phyloP scores from a whole-genome alignment of 2,113 vertebrate genomes.

The Steatornis caripensis region DNA sequence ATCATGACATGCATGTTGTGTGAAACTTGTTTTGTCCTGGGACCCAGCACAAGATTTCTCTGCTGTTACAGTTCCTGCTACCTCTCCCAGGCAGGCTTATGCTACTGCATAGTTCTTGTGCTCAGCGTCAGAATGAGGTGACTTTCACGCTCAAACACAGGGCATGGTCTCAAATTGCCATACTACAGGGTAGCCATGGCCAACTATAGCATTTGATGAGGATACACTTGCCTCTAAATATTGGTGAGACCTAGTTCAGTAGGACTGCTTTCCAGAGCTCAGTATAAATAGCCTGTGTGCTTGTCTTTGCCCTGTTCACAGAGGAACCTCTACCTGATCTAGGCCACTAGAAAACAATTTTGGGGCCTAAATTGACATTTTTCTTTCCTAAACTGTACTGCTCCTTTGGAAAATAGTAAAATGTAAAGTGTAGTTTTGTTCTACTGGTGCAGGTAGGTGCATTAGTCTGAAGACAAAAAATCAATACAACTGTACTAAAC shows the following conservation, averaged over 20 bases:
- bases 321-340: not conserved
- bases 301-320: not conserved
- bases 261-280: not conserved
- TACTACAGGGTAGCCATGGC: not conserved
- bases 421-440: not conserved
- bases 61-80: not conserved
- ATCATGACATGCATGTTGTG: fast-evolving
- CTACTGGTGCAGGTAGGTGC: not conserved
- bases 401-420: not conserved
- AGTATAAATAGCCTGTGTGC: not conserved
- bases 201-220: not conserved
- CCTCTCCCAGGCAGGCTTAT: not conserved
- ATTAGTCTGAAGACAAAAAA: not conserved
- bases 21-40: not conserved
- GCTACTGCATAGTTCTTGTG: not conserved
- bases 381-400: not conserved
- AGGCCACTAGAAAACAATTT: not conserved
- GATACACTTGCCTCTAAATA: not conserved
- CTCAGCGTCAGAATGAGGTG: not conserved
- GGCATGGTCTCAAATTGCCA: not conserved
- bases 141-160: not conserved
- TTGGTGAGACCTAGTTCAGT: not conserved
- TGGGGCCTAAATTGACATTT: not conserved
- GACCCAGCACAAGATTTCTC: not conserved
- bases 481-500: not conserved